Conservation (phyloP, 2,888 invertebrate species). For the Lasioglossum malachurum region DNA sequence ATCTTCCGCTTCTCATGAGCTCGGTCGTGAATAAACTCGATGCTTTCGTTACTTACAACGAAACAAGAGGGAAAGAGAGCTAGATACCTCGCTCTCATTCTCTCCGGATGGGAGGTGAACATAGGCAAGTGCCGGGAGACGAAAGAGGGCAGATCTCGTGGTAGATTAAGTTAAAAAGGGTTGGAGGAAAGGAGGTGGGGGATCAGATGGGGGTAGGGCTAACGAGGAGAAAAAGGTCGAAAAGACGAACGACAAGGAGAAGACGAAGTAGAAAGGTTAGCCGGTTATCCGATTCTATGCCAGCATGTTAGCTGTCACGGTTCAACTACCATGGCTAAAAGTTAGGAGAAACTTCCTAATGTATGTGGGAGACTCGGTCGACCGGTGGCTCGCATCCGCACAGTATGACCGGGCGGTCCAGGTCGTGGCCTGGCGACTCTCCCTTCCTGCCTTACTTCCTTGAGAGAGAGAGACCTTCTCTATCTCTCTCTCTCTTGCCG, state of each 20-base stretch:
- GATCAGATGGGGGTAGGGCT: slow-evolving; percentile 26
- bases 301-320: slow-evolving; percentile 53
- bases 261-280: slow-evolving; percentile 58
- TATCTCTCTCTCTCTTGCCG: neutral
- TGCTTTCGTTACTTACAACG: slow-evolving; percentile 56
- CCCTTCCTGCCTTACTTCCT: slow-evolving; percentile 44
- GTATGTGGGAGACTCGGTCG: slow-evolving; percentile 79
- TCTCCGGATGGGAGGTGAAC: neutral
- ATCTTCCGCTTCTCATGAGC: slow-evolving; percentile 38
- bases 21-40: slow-evolving; percentile 61
- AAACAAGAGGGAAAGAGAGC: neutral
- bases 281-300: slow-evolving; percentile 73
- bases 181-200: neutral
- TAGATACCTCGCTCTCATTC: neutral
- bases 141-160: slow-evolving; percentile 22
- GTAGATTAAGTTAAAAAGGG: slow-evolving; percentile 22
- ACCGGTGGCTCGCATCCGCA: slow-evolving; percentile 76
- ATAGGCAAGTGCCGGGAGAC: slow-evolving; percentile 24
- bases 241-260: slow-evolving; percentile 31
- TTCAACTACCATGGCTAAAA: slow-evolving; percentile 72
- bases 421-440: slow-evolving; percentile 78
- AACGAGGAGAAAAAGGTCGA: slow-evolving; percentile 39
- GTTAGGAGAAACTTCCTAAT: slow-evolving; percentile 81
- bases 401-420: slow-evolving; percentile 75
- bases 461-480: slow-evolving; percentile 36